Base-by-base conservation (phyloP, 2,797 vertebrate genomes). In the Coilia nasus region DNA sequence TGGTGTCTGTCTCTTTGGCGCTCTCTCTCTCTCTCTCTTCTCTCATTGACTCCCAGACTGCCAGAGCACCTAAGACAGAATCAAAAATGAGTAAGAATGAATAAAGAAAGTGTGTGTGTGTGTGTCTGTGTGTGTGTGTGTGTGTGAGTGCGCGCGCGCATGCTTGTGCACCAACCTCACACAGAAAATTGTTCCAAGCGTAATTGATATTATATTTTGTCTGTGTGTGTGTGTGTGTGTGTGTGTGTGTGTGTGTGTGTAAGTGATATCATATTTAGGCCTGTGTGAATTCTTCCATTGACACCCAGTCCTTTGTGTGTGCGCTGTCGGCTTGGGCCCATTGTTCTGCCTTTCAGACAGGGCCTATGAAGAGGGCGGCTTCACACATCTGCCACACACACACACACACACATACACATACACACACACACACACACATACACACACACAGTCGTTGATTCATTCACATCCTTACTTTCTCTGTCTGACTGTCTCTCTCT, bases 251-350 rank as follows among this genome's bases (percentile, higher is more conserved):
- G 19, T 85, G 60, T 57, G 81, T 81, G 71, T 88, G 89, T 83
- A 85, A 91, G 81, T 83, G 84, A 91, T 89, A 86, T 84, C 81
- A 84, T 67, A 83, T 88, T 87, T 87, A 82, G 87, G 83, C 71
- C 67, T 67, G 1, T 81, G 83, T 82, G 35, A 87, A 88, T 88
- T 87, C 80, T 83, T 50, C 75, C 84, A 89, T 88, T 88, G 89
- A 88, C 84, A 87, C 86, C 83, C 87, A 83, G 80, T 82, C 82
- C 62, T 86, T 83, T 87, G 85, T 84, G 83, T 84, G 41, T 71
- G 41, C 54, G 44, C 80, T 0, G 15, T 56, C 75, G 54, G 31
- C 84, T 83, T 57, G 64, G 82, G 62, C 46, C 75, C 86, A 88
- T 86, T 89, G 81, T 88, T 85, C 84, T 71, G 82, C 25, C 17